Base-by-base conservation (phyloP, 2,888 invertebrate genomes). In the Drosophila neotestacea region DNA sequence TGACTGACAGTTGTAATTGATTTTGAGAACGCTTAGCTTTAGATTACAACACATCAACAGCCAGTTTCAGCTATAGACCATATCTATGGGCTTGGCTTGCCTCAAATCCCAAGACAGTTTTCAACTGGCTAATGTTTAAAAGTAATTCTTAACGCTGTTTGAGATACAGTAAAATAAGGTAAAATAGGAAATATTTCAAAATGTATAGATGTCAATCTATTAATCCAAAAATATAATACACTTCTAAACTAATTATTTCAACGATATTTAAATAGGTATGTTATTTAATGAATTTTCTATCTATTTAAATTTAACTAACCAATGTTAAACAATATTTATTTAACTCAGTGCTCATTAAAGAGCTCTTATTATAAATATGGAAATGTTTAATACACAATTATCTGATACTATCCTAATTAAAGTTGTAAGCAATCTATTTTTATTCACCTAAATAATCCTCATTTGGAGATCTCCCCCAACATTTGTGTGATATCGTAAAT, bases 1-100 rank as follows among this genome's bases (percentile, higher is more conserved):
- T 81, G 83, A 81, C 60, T 71, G 83, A 81, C 83, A 79, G 77
- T 78, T 84, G 70, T 80, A 84, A 87, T 81, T 84, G 87, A 84
- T 86, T 86, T 86, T 47, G 61, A 69, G 76, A 81, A 69, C 71
- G 79, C 81, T 86, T 79, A 83, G 81, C 81, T 67, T 70, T 70
- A 70, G 82, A 81, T 83, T 83, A 83, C 82, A 81, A 73, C 84
- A 83, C 82, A 83, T 86, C 86, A 83, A 73, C 81, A 60, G 63
- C 34, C 44, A 64, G 68, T 61, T 22, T 22, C 22, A 22, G 22
- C 66, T 38, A 36, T 11, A n/a, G 38, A 34, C 32, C 38, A 32
- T 38, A 34, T 32, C 38, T 13, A 54, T 56, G 60, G 68, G 63
- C 63, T 63, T 50, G 70, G 61, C 54, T 54, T 52, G 27, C 28